Base-by-base conservation (phyloP, 2,797 vertebrate species). In the Sarcoramphus papa region DNA sequence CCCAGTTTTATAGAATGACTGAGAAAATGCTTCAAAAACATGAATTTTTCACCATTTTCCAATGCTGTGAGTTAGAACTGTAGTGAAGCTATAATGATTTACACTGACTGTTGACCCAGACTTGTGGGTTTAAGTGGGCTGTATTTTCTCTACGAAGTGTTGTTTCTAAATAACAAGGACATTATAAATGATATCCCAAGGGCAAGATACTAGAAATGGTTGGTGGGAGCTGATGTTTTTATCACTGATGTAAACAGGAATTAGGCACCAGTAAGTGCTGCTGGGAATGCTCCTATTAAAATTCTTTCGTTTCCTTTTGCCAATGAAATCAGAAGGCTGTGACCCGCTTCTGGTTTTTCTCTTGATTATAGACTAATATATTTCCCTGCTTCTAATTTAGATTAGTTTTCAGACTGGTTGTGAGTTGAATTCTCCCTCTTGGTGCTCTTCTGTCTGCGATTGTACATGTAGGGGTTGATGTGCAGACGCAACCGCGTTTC, bases 121-220 rank as follows among this genome's bases (percentile, higher is more conserved):
- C 76, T 92, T 85, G 73, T 90, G 90, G 69, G 65, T 89, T 93
- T 90, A 95, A 96, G 92, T 96, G 89, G 88, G 73, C 73, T 67
- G n/a, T 92, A 91, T 96, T 96, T 94, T 96, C 85, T 84, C 73
- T 86, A 78, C 88, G 65, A 94, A 81, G 47, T 69, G 82, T 79
- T 91, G 74, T 93, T 97, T 93, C 91, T 96, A 95, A 93, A 95
- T 88, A 95, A 94, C 82, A 91, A 93, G 87, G 74, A 83, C 94
- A 85, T 94, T 94, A 95, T 85, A 90, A 95, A 94, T 91, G 24
- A 86, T 92, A 94, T 95, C 95, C 92, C 93, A 92, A 86, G 95
- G 96, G 89, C 65, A 88, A 88, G 85, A 92, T 95, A 93, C 90
- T 94, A 65, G 59, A 84, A 97, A 95, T 88, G 82, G 54, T 65